Conservation (phyloP, 2,888 invertebrate species). For the Leucozona laternaria region DNA sequence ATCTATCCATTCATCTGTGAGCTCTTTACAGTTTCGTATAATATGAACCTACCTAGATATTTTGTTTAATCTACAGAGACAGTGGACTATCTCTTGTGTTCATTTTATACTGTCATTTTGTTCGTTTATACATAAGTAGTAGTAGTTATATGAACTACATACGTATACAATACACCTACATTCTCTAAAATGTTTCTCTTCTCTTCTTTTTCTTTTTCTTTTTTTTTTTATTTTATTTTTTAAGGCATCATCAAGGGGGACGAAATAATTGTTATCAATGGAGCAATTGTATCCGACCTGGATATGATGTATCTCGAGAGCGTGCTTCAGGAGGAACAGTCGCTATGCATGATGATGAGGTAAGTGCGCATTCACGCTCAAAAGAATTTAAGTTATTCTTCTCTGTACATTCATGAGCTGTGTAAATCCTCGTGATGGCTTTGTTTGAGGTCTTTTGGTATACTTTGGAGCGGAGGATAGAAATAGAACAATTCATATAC, state of each 20-base stretch:
- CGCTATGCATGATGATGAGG: conserved; percentile 98
- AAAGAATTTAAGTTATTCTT: conserved; percentile 67
- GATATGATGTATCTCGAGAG: conserved; percentile 99
- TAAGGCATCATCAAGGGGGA: conserved; percentile 98
- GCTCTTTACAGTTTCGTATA: conserved; percentile 23
- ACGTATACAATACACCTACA: background rate
- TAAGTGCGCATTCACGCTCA: conserved; percentile 80
- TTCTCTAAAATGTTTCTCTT: conserved; percentile 59
- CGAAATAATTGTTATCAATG: conserved; percentile 99
- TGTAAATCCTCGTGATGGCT: conserved; percentile 36
- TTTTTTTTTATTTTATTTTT: conserved; percentile 50
- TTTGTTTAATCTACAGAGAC: conserved; percentile 18
- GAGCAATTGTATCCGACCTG: conserved; percentile 98
- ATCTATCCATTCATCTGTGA: conserved; percentile 65
- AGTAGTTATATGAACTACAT: background rate
- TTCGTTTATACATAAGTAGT: background rate
- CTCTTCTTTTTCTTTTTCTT: conserved; percentile 26
- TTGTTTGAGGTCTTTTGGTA: conserved; percentile 54
- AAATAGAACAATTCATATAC: conserved; percentile 46
- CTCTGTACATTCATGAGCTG: conserved; percentile 4
- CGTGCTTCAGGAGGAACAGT: conserved; percentile 96
- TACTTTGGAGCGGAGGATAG: conserved; percentile 45
- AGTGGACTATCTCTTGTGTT: conserved; percentile 28
- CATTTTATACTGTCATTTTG: conserved; percentile 40
- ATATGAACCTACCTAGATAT: background rate